phyloP scores from a whole-genome alignment of 2,888 invertebrate species.

The Phanerotoma sp. region DNA sequence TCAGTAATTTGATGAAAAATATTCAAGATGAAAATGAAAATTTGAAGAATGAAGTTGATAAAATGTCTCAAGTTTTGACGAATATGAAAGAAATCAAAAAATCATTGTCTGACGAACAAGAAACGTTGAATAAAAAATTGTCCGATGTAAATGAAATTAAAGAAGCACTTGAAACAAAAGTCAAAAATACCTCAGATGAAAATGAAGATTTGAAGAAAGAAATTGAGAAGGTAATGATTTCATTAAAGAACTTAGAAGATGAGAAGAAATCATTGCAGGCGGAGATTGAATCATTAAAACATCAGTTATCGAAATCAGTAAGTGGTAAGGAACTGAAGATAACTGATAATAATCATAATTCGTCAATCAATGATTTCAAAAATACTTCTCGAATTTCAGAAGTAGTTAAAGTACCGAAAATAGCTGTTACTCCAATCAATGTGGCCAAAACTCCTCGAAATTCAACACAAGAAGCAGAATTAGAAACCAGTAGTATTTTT shows the following conservation, averaged over 20 bases:
- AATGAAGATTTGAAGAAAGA: too few relatives aligned
- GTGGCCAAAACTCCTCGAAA: not conserved
- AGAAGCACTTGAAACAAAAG: too few relatives aligned
- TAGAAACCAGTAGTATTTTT: slow-evolving; percentile 44
- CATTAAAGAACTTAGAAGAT: not conserved
- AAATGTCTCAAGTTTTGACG: not conserved
- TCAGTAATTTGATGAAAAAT: slow-evolving; percentile 1
- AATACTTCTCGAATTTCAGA: slow-evolving; percentile 1
- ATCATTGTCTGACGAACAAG: too few relatives aligned
- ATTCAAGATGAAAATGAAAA: slow-evolving; percentile 13
- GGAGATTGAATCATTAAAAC: too few relatives aligned
- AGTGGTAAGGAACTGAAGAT: not conserved
- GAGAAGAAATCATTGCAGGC: too few relatives aligned
- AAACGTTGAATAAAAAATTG: too few relatives aligned
- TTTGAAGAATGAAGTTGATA: slow-evolving; percentile 3
- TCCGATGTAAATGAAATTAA: too few relatives aligned
- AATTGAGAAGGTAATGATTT: too few relatives aligned
- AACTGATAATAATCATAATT: not conserved
- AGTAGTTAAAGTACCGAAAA: slow-evolving; percentile 3
- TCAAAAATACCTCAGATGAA: too few relatives aligned
- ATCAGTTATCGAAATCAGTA: not conserved
- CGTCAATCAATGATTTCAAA: not conserved
- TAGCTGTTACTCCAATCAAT: not conserved
- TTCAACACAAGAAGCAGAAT: slow-evolving; percentile 18
- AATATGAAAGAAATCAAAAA: too few relatives aligned